Conservation (phyloP, 2,113 vertebrate genomes). For the Paralichthys olivaceus region DNA sequence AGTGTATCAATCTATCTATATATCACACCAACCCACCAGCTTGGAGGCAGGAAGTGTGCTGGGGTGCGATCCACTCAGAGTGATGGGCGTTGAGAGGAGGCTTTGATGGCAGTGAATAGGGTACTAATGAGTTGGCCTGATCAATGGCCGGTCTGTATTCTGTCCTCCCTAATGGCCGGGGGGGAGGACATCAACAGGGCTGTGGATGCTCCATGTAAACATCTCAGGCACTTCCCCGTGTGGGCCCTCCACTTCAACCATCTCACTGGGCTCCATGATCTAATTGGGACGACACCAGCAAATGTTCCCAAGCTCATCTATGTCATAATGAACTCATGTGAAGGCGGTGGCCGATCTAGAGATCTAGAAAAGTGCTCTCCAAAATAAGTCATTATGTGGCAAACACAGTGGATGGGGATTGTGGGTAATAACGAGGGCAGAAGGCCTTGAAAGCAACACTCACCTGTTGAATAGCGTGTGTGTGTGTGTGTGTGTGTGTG, state of each 20-base stretch:
- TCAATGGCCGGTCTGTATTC: slow-evolving; percentile 74
- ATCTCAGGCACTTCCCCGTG: slow-evolving; percentile 49
- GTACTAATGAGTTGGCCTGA: slow-evolving; percentile 77
- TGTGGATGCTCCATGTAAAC: slow-evolving; percentile 68
- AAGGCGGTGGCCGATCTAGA: slow-evolving; percentile 17
- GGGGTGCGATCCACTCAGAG: slow-evolving; percentile 47
- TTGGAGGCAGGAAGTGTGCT: slow-evolving; percentile 34
- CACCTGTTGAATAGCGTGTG: slow-evolving; percentile 61
- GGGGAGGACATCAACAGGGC: slow-evolving; percentile 46
- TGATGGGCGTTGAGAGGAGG: slow-evolving; percentile 58
- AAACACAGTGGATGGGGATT: slow-evolving; percentile 58
- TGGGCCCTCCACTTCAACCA: slow-evolving; percentile 37
- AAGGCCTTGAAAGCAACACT: slow-evolving; percentile 48
- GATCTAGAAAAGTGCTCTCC: slow-evolving; percentile 9
- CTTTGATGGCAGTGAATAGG: slow-evolving; percentile 71
- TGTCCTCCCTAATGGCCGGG: slow-evolving; percentile 65
- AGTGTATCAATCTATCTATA: not conserved
- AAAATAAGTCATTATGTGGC: slow-evolving; percentile 40
- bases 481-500: not conserved
- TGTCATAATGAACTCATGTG: slow-evolving; percentile 23
- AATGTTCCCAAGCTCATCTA: slow-evolving; percentile 5
- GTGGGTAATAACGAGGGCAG: slow-evolving; percentile 36
- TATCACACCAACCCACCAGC: not conserved
- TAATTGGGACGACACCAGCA: slow-evolving; percentile 4
- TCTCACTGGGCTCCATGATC: slow-evolving; percentile 29